These are phyloP conservation scores for Atopsyche davidsoni DNA, from an alignment of 1,140 invertebrate species.

Conservation along the genomic window DNA sequence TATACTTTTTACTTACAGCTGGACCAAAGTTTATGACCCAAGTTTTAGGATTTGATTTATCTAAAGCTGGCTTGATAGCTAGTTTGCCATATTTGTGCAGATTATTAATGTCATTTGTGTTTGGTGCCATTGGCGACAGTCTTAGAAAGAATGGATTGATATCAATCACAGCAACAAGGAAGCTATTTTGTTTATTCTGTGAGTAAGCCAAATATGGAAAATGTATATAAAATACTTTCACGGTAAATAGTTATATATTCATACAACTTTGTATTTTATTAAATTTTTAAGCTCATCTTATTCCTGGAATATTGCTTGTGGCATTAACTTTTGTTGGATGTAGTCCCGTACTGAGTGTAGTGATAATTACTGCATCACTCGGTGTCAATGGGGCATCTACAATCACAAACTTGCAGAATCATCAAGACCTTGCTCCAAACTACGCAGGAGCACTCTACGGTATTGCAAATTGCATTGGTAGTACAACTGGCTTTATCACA, in stretches of 20 bases:
- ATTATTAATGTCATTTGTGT: constrained; percentile 57
- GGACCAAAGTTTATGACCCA: constrained; percentile 81
- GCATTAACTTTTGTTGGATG: constrained; percentile 61
- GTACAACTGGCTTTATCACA: constrained; percentile 67
- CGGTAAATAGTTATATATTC: background rate
- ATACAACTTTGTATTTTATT: constrained; percentile 51
- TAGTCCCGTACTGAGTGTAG: constrained; percentile 54
- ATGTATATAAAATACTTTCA: constrained; percentile 7
- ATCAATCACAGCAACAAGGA: constrained; percentile 57
- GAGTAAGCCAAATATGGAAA: constrained; percentile 36
- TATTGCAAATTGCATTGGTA: constrained; percentile 66
- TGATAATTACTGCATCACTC: constrained; percentile 66
- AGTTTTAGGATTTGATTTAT: constrained; percentile 77
- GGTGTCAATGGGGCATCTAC: constrained; percentile 79
- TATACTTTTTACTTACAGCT: constrained; percentile 78
- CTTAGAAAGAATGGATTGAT: constrained; percentile 53
- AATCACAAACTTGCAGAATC: constrained; percentile 76
- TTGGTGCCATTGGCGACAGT: constrained; percentile 60
- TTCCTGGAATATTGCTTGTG: constrained; percentile 62
- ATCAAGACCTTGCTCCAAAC: constrained; percentile 74
- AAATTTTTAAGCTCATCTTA: constrained; percentile 59
- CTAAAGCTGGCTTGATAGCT: constrained; percentile 63
- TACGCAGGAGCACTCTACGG: constrained; percentile 72
- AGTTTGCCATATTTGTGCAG: constrained; percentile 63
- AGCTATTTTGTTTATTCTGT: constrained; percentile 66